These are phyloP conservation scores for Pandemis corylana DNA, from an alignment of 2,888 invertebrate genomes.

Conservation along the genomic window DNA sequence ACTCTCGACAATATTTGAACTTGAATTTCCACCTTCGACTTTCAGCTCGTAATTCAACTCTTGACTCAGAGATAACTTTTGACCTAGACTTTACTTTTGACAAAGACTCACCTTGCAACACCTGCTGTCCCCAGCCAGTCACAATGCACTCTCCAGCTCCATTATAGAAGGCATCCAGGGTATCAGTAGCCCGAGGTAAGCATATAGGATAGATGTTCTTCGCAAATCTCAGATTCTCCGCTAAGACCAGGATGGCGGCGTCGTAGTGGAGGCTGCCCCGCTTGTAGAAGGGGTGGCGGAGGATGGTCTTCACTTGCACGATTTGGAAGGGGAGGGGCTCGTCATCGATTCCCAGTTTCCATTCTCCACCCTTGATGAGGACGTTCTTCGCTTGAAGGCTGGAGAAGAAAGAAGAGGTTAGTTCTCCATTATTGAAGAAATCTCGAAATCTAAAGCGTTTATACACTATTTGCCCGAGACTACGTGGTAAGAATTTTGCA, in stretches of 20 bases:
- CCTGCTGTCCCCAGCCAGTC: constrained; percentile 93
- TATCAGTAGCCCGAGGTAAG: constrained; percentile 78
- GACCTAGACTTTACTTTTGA: too few species aligned
- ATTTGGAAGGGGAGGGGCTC: constrained; percentile 93
- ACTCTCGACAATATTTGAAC: too few species aligned
- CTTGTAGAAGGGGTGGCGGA: constrained; percentile 89
- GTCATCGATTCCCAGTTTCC: constrained; percentile 92
- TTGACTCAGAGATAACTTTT: neutral
- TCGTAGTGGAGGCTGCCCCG: constrained; percentile 87
- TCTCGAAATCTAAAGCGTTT: too few species aligned
- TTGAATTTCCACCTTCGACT: too few species aligned
- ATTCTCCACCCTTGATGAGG: constrained; percentile 92
- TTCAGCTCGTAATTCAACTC: too few species aligned
- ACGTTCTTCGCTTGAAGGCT: constrained; percentile 88
- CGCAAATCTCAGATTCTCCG: constrained; percentile 86
- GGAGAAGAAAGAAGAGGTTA: constrained; percentile 47
- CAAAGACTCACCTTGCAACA: constrained; percentile 87
- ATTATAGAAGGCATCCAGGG: constrained; percentile 85
- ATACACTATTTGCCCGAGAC: too few species aligned
- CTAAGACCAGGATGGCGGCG: constrained; percentile 88
- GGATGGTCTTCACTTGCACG: constrained; percentile 88
- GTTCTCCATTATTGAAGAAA: neutral
- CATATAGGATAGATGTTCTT: constrained; percentile 91
- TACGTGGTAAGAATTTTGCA: too few species aligned
- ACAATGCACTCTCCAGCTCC: constrained; percentile 88